Evolutionary conservation across 2,113 vertebrate genomes (phyloP), one percentile per base, ranked within the genome.

Genomic region (Crotalus helleri): DNA sequence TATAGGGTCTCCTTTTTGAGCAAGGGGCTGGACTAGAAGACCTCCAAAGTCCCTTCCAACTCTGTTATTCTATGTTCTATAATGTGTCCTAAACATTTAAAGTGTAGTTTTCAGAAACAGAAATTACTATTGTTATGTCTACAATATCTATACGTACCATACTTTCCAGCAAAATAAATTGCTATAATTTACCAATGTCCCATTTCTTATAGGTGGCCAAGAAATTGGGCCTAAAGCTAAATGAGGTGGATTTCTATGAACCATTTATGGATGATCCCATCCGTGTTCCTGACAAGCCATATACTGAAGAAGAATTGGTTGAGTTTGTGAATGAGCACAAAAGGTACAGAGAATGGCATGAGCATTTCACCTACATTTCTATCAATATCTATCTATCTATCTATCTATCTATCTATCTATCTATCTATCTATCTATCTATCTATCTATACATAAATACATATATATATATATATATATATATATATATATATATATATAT

Each of bases 221-320:
- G 97, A 98, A 99, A 94, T 94, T 99, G 88, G 99, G 98, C 29
- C 96, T 99, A 94, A 99, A 99, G 97, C 95, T 99, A 97, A 99
- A 99, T 0, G 98, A 99, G 92, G 98, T 99, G n/a, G 98, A 99
- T 95, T 99, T 99, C 97, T 99, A 99, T 1, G 99, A 99, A 95
- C 98, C 99, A 0, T 99, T 99, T 96, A 99, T 99, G 99, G 98
- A 99, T 10, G 98, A 99, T 46, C 98, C 99, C 0, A 95, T 98
- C 89, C 98, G 98, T 93, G 97, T 99, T 95, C 99, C 99, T 0
- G 98, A 99, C 59, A 99, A 98, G 64, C 99, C 99, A 49, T 97
- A 98, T 94, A 98, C 98, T 0, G 99, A 99, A 94, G 98, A 99
- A 93, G 98, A 99, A 58, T 96, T 99, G 39, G 98, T 99, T 95